Conservation (phyloP, 2,797 vertebrate genomes). For the Buphagus erythrorhynchus region DNA sequence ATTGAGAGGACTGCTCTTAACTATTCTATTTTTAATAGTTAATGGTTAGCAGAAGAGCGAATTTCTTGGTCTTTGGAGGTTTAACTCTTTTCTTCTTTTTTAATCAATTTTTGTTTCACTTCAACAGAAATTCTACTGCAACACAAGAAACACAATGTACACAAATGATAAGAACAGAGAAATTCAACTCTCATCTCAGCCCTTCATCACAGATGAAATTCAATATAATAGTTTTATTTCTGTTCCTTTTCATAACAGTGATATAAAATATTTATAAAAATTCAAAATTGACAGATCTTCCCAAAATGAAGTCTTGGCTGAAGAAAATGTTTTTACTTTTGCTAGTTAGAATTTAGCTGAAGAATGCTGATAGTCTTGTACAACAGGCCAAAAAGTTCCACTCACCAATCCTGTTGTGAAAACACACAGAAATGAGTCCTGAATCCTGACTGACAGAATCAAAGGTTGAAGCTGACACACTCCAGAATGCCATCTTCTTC, state of each 20-base stretch:
- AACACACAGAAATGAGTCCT: neutral
- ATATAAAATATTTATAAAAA: neutral
- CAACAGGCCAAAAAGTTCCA: neutral
- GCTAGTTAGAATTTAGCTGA: neutral
- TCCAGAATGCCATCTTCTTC: neutral
- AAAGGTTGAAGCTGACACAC: neutral
- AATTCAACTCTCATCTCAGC: neutral
- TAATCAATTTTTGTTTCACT: neutral
- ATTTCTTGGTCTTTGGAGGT: neutral
- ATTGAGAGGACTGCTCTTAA: neutral
- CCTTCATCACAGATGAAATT: neutral
- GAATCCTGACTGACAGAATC: neutral
- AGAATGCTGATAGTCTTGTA: neutral
- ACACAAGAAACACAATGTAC: neutral
- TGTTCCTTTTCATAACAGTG: neutral
- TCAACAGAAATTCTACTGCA: neutral
- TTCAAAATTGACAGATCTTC: neutral
- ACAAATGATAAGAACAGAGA: neutral
- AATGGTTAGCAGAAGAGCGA: neutral
- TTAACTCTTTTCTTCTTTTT: neutral
- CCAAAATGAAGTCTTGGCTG: neutral
- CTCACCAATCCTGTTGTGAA: neutral
- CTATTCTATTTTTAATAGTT: neutral
- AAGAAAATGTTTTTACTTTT: neutral
- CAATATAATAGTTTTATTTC: neutral